phyloP scores from a whole-genome alignment of 2,113 vertebrate species.

The Elgaria multicarinata region DNA sequence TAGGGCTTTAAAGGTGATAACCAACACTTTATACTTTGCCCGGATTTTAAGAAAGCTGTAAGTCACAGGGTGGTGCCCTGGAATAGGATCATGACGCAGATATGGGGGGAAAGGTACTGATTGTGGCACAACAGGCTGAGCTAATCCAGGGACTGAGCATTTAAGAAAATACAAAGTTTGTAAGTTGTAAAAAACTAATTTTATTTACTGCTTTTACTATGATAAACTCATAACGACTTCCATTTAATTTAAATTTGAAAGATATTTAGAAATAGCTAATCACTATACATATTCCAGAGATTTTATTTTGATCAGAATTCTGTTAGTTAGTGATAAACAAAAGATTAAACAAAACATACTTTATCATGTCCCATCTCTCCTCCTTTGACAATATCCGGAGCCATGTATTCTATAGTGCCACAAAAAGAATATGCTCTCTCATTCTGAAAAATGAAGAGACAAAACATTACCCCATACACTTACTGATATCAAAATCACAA shows the following conservation, averaged over 20 bases:
- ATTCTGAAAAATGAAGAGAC: constrained; percentile 73
- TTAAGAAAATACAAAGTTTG: background rate
- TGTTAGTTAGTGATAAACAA: background rate
- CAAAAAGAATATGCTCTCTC: constrained; percentile 97
- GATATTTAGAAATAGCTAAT: background rate
- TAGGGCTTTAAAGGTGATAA: no score
- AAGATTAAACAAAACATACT: constrained; percentile 74
- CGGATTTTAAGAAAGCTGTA: no score
- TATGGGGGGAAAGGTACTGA: background rate
- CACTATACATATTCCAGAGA: background rate
- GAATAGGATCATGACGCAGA: background rate
- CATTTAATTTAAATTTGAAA: background rate
- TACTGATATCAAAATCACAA: background rate
- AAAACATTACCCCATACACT: background rate
- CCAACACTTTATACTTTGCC: no score
- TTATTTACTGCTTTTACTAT: background rate
- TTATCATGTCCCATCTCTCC: constrained; percentile 96
- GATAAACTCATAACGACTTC: background rate
- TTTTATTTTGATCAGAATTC: background rate
- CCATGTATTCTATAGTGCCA: constrained; percentile 99
- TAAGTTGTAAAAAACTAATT: background rate
- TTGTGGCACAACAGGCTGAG: background rate
- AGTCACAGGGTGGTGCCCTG: background rate
- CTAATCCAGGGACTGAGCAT: background rate
- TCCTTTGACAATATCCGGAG: constrained; percentile 95